phyloP scores from a whole-genome alignment of 2,888 invertebrate species.

The Agrochola litura region DNA sequence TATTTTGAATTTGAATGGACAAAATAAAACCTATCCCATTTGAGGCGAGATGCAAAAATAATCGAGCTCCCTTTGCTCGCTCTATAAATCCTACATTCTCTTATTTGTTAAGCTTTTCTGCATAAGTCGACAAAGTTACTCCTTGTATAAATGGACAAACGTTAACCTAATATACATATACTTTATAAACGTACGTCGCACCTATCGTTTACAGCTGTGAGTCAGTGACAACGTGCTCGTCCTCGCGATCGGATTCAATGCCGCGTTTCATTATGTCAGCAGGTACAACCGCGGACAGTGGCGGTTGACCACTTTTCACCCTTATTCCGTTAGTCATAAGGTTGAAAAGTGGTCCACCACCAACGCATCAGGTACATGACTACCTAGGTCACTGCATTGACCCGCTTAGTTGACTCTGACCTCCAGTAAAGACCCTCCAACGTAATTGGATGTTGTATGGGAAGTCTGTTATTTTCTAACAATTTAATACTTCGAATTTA shows the following conservation, averaged over 20 bases:
- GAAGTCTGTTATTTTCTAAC: slow-evolving; percentile 51
- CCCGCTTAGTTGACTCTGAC: slow-evolving; percentile 52
- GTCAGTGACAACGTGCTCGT: neutral
- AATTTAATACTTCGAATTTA: too few species aligned
- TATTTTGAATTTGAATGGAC: too few species aligned
- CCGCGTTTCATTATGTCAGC: slow-evolving; percentile 19
- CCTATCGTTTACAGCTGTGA: slow-evolving; percentile 8
- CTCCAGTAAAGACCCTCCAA: slow-evolving; percentile 32
- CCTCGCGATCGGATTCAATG: slow-evolving; percentile 44
- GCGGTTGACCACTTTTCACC: neutral
- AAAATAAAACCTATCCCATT: too few species aligned
- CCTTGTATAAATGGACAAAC: too few species aligned
- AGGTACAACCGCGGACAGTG: neutral
- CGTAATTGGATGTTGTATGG: slow-evolving; percentile 43
- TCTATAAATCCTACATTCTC: too few species aligned
- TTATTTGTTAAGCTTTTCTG: too few species aligned
- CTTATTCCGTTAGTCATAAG: neutral
- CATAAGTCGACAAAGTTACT: too few species aligned
- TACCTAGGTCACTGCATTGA: slow-evolving; percentile 44
- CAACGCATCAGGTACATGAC: neutral
- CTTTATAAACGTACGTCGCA: neutral
- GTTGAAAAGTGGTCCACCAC: neutral
- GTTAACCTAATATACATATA: too few species aligned
- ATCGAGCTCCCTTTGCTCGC: too few species aligned
- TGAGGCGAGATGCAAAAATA: too few species aligned